Conservation (phyloP, 2,113 vertebrate genomes). For the Bagarius yarrelli region DNA sequence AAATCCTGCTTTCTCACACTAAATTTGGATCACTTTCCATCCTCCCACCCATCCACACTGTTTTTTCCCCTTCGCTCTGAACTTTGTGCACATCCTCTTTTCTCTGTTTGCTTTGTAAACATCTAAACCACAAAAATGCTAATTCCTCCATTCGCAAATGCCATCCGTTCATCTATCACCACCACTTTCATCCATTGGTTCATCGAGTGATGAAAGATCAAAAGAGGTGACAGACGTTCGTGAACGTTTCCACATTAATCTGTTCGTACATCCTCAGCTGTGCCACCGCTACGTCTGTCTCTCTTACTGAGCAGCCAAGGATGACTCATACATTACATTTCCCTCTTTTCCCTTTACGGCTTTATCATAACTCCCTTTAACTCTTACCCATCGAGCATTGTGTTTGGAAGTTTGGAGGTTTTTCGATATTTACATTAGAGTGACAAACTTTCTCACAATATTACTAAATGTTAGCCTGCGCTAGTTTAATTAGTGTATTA, state of each 20-base stretch:
- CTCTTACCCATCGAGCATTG: not conserved
- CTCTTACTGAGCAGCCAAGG: not conserved
- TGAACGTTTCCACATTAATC: conserved; percentile 12
- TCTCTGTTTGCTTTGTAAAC: no score
- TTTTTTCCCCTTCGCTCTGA: not conserved
- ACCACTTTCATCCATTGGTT: conserved; percentile 1
- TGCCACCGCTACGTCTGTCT: not conserved
- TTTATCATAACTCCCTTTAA: conserved; percentile 1
- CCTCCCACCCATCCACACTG: conserved; percentile 3
- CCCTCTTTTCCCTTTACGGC: not conserved
- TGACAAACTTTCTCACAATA: not conserved
- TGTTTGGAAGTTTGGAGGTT: no score
- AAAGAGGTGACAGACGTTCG: conserved; percentile 11
- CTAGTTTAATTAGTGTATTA: no score
- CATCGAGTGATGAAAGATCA: conserved; percentile 23
- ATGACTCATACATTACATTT: conserved; percentile 16
- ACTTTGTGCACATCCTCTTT: not conserved
- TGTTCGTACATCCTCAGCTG: conserved; percentile 1
- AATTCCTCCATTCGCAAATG: not conserved
- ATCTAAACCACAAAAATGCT: not conserved
- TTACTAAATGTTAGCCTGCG: no score
- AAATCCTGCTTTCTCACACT: not conserved
- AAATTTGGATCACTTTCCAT: not conserved
- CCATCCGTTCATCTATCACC: conserved; percentile 16
- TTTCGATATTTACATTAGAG: no score